Conservation (phyloP, 2,113 vertebrate species). For the Ploceus nigricollis region DNA sequence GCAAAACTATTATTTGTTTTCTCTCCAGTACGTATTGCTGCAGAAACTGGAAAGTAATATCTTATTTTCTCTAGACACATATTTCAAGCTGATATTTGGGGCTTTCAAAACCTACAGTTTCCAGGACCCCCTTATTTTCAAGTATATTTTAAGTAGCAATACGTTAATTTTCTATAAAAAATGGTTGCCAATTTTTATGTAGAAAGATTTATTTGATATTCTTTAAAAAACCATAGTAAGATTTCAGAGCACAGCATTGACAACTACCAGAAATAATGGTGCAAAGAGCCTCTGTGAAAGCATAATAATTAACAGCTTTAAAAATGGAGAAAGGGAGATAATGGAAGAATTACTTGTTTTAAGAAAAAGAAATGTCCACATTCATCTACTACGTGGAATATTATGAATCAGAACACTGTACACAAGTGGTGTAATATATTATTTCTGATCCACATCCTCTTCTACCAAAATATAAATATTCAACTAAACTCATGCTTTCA, state of each 20-base stretch:
- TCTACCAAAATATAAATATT: background rate
- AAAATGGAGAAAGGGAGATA: background rate
- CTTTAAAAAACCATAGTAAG: background rate
- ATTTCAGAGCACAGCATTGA: accelerated
- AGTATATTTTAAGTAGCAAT: background rate
- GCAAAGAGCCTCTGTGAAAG: background rate
- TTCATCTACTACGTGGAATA: background rate
- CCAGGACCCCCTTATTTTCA: background rate
- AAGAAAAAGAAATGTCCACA: background rate
- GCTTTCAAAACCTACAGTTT: background rate
- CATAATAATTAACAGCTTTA: background rate
- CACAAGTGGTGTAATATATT: background rate
- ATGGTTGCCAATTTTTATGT: background rate
- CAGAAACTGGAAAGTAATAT: background rate
- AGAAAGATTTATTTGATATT: background rate
- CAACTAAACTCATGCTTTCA: background rate
- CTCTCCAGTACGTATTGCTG: background rate
- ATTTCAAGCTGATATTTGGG: background rate
- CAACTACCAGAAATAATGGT: background rate
- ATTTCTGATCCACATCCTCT: background rate
- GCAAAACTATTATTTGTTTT: background rate
- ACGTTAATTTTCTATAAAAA: background rate
- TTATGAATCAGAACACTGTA: background rate
- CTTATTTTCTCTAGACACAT: background rate
- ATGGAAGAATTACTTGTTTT: background rate